phyloP scores from a whole-genome alignment of 2,113 vertebrate genomes.

The Phrynosoma blainvillii region DNA sequence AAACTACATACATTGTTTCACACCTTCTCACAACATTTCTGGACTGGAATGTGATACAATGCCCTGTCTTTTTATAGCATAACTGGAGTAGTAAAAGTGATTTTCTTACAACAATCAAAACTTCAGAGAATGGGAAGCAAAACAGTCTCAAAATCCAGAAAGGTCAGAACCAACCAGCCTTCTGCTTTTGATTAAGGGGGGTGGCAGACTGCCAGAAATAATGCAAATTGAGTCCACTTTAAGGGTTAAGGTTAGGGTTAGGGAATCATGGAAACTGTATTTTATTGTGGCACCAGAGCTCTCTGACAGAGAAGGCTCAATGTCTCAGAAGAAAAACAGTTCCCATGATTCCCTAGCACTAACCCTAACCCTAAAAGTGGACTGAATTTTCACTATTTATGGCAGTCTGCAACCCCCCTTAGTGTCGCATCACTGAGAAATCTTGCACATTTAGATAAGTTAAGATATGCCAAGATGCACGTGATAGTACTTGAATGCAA shows the following conservation, averaged over 20 bases:
- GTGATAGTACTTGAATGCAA: not conserved
- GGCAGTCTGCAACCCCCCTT: too few relatives aligned
- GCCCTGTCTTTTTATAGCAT: not conserved
- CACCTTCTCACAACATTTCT: constrained; percentile 12
- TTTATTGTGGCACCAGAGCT: too few relatives aligned
- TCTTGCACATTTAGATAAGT: not conserved
- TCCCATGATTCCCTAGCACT: too few relatives aligned
- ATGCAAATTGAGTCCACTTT: too few relatives aligned
- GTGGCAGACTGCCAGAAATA: too few relatives aligned
- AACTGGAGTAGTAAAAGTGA: not conserved
- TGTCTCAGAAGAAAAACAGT: too few relatives aligned
- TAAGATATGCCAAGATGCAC: not conserved
- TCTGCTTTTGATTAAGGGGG: not conserved
- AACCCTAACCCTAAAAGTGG: too few relatives aligned
- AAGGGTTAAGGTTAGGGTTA: too few relatives aligned
- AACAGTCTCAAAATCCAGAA: not conserved
- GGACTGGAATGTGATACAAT: not conserved
- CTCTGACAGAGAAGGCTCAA: too few relatives aligned
- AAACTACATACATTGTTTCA: not conserved
- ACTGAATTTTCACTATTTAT: too few relatives aligned
- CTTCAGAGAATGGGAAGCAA: too few relatives aligned
- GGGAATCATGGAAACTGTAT: too few relatives aligned
- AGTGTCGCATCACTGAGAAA: not conserved
- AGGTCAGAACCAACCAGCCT: not conserved
- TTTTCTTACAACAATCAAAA: not conserved